Evolutionary conservation across 1,140 invertebrate genomes (phyloP), one percentile per base, ranked within the genome.

Genomic region (Elysia chlorotica): DNA sequence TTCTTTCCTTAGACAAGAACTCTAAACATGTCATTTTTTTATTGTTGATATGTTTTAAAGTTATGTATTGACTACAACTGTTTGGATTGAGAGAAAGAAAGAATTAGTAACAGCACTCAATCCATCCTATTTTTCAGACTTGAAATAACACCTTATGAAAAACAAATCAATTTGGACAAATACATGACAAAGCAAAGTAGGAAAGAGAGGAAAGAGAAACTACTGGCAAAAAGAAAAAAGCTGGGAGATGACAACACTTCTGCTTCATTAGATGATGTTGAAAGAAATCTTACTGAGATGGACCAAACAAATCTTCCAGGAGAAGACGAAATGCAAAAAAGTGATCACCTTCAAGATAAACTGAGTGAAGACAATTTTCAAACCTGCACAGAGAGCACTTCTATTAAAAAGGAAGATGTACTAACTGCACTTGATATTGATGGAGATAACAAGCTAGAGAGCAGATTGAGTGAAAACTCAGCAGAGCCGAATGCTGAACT

Each of bases 91-190:
- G n/a, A n/a, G n/a, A n/a, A n/a, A n/a, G n/a, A n/a, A n/a, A n/a
- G n/a, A n/a, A n/a, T n/a, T n/a, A n/a, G n/a, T n/a, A n/a, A n/a
- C n/a, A n/a, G n/a, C n/a, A n/a, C n/a, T n/a, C n/a, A n/a, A n/a
- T n/a, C n/a, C n/a, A 48, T 53, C 30, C n/a, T 28, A 54, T 10
- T 33, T 2, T 35, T 33, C 67, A 69, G 67, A 19, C 54, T 56
- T 36, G 10, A 37, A 17, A 38, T 69, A 19, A 69, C 67, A 21
- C 3, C 53, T 65, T 86, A 82, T 83, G 79, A 81, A 61, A 79
- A 72, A 57, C 71, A 80, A 69, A 79, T 84, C 61, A 76, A 77
- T 41, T 69, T 84, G 21, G 80, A 84, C 48, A 79, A 82, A 33
- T 76, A 81, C 69, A 68, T 71, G 19, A 73, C 72, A 35, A 66